A percentile compares a stretch with the other conserved stretches of the same genome.
These are phyloP conservation scores for Micrasema longulum DNA, from an alignment of 1,140 invertebrate species.

Conservation along the genomic window DNA sequence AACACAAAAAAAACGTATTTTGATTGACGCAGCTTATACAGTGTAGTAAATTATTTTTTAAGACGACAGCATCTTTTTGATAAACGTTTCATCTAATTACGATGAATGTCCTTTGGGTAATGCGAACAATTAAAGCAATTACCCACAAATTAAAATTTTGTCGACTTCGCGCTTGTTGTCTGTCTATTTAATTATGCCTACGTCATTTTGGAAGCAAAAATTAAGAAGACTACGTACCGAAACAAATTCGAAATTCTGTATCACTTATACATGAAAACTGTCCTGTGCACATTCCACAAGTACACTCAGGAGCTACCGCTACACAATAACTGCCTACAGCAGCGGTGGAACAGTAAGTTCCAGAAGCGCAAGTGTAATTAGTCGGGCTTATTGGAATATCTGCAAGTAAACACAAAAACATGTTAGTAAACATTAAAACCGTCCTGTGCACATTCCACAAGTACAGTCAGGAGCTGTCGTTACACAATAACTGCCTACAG, in stretches of 20 bases:
- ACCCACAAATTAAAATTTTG: background rate
- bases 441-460: background rate
- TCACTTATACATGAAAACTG: conserved; percentile 2
- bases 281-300: background rate
- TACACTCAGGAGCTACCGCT: background rate
- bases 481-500: background rate
- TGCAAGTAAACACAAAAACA: too few relatives aligned
- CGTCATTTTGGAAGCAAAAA: too few relatives aligned
- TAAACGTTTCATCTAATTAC: background rate
- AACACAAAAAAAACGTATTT: too few relatives aligned
- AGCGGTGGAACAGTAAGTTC: background rate
- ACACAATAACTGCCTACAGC: background rate
- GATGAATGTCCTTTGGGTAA: background rate
- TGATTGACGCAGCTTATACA: too few relatives aligned
- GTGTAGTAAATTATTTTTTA: too few relatives aligned
- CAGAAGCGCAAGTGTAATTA: too few relatives aligned
- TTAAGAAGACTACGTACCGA: conserved; percentile 2
- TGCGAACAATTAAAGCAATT: background rate
- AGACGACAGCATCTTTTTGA: background rate
- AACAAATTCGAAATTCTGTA: conserved; percentile 13
- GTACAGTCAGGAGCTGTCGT: background rate
- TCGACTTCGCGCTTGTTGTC: background rate
- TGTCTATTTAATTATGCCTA: background rate
- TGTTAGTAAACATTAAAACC: background rate
- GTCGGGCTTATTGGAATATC: too few relatives aligned